Percentiles rank a stretch among this genome's conserved stretches.
These are phyloP conservation scores for Liopterus haemorrhoidalis DNA, from an alignment of 2,888 invertebrate genomes.

Conservation along the genomic window DNA sequence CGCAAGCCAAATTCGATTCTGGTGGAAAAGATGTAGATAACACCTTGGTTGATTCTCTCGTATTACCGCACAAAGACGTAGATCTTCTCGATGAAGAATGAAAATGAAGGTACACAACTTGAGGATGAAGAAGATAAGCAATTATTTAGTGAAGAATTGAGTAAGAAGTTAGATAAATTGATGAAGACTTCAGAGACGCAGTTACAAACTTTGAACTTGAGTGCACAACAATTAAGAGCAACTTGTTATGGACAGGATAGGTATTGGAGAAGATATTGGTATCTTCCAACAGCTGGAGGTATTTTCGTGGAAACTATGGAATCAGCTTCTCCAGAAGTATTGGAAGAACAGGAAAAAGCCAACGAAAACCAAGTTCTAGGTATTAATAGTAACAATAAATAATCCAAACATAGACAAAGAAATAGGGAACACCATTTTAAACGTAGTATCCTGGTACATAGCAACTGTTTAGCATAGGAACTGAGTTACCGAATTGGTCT, in stretches of 20 bases:
- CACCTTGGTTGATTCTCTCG: slow-evolving; percentile 47
- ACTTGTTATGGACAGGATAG: slow-evolving; percentile 90
- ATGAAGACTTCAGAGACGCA: slow-evolving; percentile 72
- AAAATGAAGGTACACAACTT: slow-evolving; percentile 81
- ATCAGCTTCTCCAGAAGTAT: slow-evolving; percentile 73
- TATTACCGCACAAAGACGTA: slow-evolving; percentile 56
- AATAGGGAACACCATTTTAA: too few species aligned
- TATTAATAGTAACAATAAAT: too few species aligned
- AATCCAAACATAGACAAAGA: too few species aligned
- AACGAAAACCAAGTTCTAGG: too few species aligned
- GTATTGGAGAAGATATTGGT: slow-evolving; percentile 91
- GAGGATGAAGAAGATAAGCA: slow-evolving; percentile 88
- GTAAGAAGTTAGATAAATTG: slow-evolving; percentile 80
- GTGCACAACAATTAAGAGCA: slow-evolving; percentile 76
- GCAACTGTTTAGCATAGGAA: too few species aligned
- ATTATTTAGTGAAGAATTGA: slow-evolving; percentile 76
- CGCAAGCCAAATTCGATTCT: slow-evolving; percentile 50
- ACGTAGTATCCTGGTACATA: too few species aligned
- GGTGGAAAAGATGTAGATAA: slow-evolving; percentile 40
- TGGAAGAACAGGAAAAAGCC: slow-evolving; percentile 51
- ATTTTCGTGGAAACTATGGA: slow-evolving; percentile 89
- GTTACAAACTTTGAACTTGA: slow-evolving; percentile 68
- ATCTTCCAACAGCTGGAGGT: slow-evolving; percentile 82
- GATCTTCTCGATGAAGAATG: slow-evolving; percentile 65
- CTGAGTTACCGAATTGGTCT: too few species aligned